Evolutionary conservation across 2,113 vertebrate species (phyloP).

Genomic region (Gymnocephalus cernua): DNA sequence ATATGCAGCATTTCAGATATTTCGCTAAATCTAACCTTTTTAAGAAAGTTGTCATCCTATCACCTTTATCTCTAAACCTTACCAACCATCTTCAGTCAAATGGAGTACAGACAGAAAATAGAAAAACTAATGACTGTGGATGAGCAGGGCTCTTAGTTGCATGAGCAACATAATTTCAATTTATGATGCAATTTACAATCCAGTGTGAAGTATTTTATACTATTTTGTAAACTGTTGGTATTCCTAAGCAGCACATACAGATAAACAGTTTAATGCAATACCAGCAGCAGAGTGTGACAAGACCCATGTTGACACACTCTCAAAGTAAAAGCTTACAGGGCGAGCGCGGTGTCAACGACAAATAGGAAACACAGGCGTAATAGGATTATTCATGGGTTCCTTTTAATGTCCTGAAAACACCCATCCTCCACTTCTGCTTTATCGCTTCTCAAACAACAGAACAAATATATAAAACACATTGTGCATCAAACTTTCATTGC

Average conservation of each 20-base stretch:
- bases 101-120: background rate
- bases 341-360: conserved; percentile 42
- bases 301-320: conserved; percentile 49
- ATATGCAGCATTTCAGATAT: background rate
- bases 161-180: conserved; percentile 12
- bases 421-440: conserved; percentile 45
- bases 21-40: background rate
- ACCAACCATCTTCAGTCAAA: background rate
- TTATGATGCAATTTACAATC: background rate
- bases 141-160: background rate
- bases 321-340: conserved; percentile 58
- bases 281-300: conserved; percentile 48
- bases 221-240: conserved; percentile 9
- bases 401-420: conserved; percentile 73
- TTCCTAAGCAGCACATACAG: conserved; percentile 6
- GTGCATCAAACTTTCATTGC: conserved; percentile 75
- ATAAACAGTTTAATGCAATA: conserved; percentile 30
- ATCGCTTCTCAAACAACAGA: conserved; percentile 48
- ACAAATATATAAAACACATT: conserved; percentile 57
- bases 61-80: background rate
- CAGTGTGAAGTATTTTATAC: conserved; percentile 14
- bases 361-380: conserved; percentile 62
- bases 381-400: conserved; percentile 73
- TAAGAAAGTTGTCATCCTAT: background rate
- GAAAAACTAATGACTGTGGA: background rate